Percentiles rank a stretch among this genome's conserved stretches.
phyloP scores from a whole-genome alignment of 1,140 invertebrate species.

The Drosophila asahinai region DNA sequence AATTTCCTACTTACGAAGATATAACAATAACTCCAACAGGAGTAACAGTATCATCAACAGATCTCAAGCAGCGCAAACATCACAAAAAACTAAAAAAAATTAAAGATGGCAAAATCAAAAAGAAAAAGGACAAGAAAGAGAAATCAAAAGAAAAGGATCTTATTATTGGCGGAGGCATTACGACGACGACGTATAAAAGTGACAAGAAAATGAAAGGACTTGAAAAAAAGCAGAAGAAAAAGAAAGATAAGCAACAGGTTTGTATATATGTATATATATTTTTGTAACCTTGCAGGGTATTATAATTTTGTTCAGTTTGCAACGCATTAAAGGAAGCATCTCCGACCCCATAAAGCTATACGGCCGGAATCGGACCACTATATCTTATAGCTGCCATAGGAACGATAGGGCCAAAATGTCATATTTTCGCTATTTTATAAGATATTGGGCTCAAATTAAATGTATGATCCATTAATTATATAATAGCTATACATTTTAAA shows the following conservation, averaged over 20 bases:
- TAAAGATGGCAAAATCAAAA: constrained; percentile 89
- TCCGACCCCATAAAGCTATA: no score
- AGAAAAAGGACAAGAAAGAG: constrained; percentile 92
- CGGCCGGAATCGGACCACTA: no score
- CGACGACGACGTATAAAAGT: not conserved
- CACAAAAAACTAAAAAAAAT: constrained; percentile 91
- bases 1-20: constrained; percentile 55
- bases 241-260: constrained; percentile 77
- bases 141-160: constrained; percentile 87
- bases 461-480: no score
- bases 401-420: no score
- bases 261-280: not conserved
- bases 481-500: no score
- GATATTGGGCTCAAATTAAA: no score
- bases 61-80: constrained; percentile 87
- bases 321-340: no score
- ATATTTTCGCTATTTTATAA: no score
- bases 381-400: no score
- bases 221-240: constrained; percentile 87
- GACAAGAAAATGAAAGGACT: constrained; percentile 87
- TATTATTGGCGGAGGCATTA: constrained; percentile 50
- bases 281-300: no score
- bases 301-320: no score
- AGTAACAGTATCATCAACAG: constrained; percentile 1
- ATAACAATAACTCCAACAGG: constrained; percentile 68